Percentiles rank a stretch among this genome's conserved stretches.
These are phyloP conservation scores for Digitonthophagus gazella DNA, from an alignment of 2,888 invertebrate species.

Conservation along the genomic window DNA sequence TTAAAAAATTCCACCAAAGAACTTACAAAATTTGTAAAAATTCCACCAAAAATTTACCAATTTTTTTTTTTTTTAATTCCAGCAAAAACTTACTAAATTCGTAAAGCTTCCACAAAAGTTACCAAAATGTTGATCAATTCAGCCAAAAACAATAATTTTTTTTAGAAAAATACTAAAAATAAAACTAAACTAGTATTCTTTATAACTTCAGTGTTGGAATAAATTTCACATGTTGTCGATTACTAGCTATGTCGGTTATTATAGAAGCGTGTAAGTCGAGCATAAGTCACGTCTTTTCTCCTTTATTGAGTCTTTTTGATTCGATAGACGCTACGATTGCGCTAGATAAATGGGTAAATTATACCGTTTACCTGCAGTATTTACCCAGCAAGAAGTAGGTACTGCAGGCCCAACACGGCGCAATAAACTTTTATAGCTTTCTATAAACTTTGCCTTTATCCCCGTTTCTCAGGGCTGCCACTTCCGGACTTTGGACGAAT, in stretches of 20 bases:
- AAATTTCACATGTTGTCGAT: neutral
- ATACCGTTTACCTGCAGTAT: neutral
- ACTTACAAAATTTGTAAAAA: too few species aligned
- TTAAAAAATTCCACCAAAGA: too few species aligned
- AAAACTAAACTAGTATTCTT: neutral
- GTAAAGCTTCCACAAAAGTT: too few species aligned
- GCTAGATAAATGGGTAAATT: neutral
- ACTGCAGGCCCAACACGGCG: neutral
- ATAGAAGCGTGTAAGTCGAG: too few species aligned
- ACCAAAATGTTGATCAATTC: too few species aligned
- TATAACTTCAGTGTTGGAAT: neutral
- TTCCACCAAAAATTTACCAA: too few species aligned
- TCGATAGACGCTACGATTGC: neutral
- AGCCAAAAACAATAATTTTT: too few species aligned
- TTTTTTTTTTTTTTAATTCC: too few species aligned
- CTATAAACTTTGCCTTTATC: neutral
- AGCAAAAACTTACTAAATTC: too few species aligned
- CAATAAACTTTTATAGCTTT: neutral
- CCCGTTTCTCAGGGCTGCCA: neutral
- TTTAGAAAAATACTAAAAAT: too few species aligned
- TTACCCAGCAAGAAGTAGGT: neutral
- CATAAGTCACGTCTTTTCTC: too few species aligned
- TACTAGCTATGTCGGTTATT: neutral
- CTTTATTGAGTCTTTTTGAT: neutral
- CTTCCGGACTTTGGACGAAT: neutral